A percentile compares a stretch with the other conserved stretches of the same genome.
Conservation (phyloP, 2,888 invertebrate species). For the Mystacides longicornis region DNA sequence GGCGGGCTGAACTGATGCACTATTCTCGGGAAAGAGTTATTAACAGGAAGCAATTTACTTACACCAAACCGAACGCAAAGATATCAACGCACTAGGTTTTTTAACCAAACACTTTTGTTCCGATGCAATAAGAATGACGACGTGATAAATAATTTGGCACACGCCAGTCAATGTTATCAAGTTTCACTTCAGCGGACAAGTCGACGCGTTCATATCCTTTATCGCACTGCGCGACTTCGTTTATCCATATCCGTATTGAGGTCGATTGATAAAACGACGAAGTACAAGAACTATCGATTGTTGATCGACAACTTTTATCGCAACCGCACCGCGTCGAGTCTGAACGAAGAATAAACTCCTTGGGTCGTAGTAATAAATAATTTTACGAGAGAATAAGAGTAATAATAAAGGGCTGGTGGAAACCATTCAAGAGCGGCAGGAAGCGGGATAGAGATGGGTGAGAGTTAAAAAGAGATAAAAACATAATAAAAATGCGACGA, state of each 20-base stretch:
- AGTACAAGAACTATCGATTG: background rate
- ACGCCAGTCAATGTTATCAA: background rate
- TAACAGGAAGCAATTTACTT: no score
- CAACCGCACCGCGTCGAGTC: background rate
- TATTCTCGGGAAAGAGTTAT: no score
- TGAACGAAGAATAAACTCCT: background rate
- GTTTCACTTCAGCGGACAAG: background rate
- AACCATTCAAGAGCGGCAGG: background rate
- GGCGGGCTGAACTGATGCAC: background rate
- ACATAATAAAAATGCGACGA: background rate
- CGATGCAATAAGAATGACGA: background rate
- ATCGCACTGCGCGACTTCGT: background rate
- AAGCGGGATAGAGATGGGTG: background rate
- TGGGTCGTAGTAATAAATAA: no score
- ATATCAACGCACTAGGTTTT: no score
- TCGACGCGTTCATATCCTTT: conserved; percentile 1
- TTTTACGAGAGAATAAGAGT: no score
- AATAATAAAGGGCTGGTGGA: background rate
- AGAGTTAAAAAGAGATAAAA: background rate
- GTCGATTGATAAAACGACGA: background rate
- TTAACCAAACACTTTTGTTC: no score
- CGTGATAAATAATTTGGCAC: background rate
- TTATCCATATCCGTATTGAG: background rate
- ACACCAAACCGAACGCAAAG: no score
- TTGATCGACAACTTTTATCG: background rate